Evolutionary conservation across 2,888 invertebrate species (phyloP), one percentile per base, ranked within the genome.

Genomic region (Xestia rhomboidea): DNA sequence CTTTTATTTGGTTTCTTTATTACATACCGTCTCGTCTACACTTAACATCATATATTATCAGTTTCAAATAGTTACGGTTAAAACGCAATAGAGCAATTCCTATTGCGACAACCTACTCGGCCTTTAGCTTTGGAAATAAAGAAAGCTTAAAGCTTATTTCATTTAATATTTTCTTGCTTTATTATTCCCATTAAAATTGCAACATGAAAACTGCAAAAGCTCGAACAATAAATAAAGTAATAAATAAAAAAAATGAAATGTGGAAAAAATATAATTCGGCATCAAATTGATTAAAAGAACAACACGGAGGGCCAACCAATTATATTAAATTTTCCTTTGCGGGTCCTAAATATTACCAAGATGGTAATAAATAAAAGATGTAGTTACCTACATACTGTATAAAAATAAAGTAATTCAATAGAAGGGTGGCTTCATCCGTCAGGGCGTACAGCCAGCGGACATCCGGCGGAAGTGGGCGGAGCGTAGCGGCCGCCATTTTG

Each of bases 401-500:
- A 51, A 80, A 86, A 87, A 81, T 84, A 84, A 83, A 79, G 54
- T 79, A 84, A 88, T 85, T 82, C 73, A 90, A 81, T 79, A 77
- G 78, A 84, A 85, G 88, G 89, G 91, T 90, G 90, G 92, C 87
- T 89, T 87, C 84, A 82, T 84, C 83, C 84, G 78, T 80, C 74
- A 87, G 88, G 89, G 89, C 79, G 88, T 74, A 70, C 69, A 80
- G 80, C 79, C 80, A 85, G 88, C 93, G 95, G 94, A 96, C 91
- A 89, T 96, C 95, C 96, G 96, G 92, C 95, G 95, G 96, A 96
- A 94, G 93, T 91, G 90, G 96, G 96, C 93, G 96, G 95, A 79
- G 92, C 92, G 72, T 77, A 57, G 71, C 79, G 77, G 93, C 90
- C 93, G 95, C 95, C 95, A 95, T 95, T 87, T 95, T 95, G 94